phyloP scores from a whole-genome alignment of 2,797 vertebrate species.

The Mico argentatus region DNA sequence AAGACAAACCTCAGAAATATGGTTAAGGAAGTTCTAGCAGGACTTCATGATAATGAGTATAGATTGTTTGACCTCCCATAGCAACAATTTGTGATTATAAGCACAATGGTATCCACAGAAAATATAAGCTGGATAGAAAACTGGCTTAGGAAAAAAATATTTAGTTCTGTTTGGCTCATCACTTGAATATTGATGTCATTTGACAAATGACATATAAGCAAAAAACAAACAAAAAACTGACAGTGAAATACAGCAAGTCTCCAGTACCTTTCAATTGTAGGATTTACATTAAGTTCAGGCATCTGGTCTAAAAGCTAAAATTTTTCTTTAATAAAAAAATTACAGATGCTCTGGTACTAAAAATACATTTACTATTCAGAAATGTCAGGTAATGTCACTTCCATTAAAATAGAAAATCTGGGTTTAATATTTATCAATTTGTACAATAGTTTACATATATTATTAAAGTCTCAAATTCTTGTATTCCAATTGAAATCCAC shows the following conservation, averaged over 20 bases:
- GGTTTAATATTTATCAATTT: constrained; percentile 52
- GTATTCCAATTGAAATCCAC: background rate
- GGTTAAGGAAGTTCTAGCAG: background rate
- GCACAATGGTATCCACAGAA: background rate
- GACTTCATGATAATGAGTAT: background rate
- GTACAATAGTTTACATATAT: background rate
- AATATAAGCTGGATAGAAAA: background rate
- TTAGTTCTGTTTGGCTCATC: background rate
- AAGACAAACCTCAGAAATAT: background rate
- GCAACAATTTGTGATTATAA: background rate
- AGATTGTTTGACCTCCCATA: background rate
- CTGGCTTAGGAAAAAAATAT: background rate
- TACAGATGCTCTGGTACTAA: constrained; percentile 60
- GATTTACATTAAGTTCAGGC: constrained; percentile 61
- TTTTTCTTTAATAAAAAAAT: constrained; percentile 59
- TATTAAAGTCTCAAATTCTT: constrained; percentile 17
- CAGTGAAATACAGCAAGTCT: constrained; percentile 25
- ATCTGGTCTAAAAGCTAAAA: constrained; percentile 44
- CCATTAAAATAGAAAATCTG: constrained; percentile 48
- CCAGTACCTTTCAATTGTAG: constrained; percentile 53
- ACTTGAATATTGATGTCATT: constrained; percentile 25
- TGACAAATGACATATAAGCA: background rate
- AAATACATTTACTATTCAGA: constrained; percentile 54
- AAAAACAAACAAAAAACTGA: background rate
- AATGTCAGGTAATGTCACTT: constrained; percentile 60